Base-by-base conservation (phyloP, 2,113 vertebrate species). In the Carollia perspicillata region DNA sequence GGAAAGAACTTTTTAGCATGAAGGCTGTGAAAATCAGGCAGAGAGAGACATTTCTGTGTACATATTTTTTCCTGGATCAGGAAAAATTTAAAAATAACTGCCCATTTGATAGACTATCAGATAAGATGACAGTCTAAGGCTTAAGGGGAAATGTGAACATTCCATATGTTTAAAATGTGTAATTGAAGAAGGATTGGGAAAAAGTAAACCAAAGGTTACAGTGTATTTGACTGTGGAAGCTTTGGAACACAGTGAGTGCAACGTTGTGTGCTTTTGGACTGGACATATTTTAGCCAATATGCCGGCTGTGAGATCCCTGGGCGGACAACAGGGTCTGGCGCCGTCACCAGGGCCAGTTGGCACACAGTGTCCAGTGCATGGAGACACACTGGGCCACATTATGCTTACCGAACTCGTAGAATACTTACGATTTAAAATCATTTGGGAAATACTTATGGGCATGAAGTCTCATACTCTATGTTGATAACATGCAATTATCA, bases 31-130 rank as follows among this genome's bases (percentile, higher is more conserved):
- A 87, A 92, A 74, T 89, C 22, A 87, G 55, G n/a, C 40, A 69
- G 58, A 71, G 40, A 16, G 16, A 18, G 22, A 17, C 4, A 71
- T 58, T 87, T 75, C 66, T 89, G 10, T 51, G 63, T 6, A 63
- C 1, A 60, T 44, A 53, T 63, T 90, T 66, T 90, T 71, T 44
- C 30, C n/a, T 49, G 8, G 47, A 72, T 65, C n/a, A 78, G 58
- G 40, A 81, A 69, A 89, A 96, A 74, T 78, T 85, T 66, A 35
- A 93, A 92, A 91, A 75, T 84, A 42, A 91, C 55, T 90, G 26
- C 40, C 37, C 33, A 66, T 51, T 77, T 85, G 51, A 87, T 42
- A 78, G 22, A 81, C 49, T 63, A 0, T 55, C 60, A 93, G 30
- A 71, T 71, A 79, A 71, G 55, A 69, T 84, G 37, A 53, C 6